These are phyloP conservation scores for Chirona hameri DNA, from an alignment of 2,888 invertebrate species.

Conservation along the genomic window DNA sequence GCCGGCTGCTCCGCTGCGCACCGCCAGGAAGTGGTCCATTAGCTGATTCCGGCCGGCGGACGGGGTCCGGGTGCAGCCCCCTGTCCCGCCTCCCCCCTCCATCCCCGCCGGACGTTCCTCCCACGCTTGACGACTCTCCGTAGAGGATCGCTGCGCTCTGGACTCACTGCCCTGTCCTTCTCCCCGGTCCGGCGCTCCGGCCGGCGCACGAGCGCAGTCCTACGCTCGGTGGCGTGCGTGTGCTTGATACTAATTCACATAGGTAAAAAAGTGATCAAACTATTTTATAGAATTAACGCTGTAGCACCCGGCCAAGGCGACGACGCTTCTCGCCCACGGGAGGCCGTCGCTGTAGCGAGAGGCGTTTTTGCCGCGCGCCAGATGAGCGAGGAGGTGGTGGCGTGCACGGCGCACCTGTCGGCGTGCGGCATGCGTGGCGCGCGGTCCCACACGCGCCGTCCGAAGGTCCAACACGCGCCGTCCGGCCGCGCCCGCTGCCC, in stretches of 20 bases:
- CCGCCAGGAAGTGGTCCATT: constrained; percentile 5
- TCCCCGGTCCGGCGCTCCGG: not conserved
- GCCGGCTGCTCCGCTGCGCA: not conserved
- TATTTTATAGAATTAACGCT: too few species aligned
- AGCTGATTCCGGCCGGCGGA: not conserved
- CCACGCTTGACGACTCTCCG: too few species aligned
- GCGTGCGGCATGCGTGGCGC: not conserved
- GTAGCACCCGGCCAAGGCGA: too few species aligned
- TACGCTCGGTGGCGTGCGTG: too few species aligned
- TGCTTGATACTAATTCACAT: too few species aligned
- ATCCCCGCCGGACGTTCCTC: too few species aligned
- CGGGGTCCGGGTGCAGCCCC: not conserved
- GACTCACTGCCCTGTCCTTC: too few species aligned
- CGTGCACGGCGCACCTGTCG: not conserved
- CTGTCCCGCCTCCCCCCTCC: not conserved
- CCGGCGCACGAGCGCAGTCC: not conserved
- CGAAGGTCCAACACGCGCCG: not conserved
- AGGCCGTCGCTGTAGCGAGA: too few species aligned
- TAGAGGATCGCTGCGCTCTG: too few species aligned
- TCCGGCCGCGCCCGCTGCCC: not conserved
- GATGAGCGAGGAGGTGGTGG: not conserved
- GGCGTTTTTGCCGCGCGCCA: not conserved
- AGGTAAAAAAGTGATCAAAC: too few species aligned
- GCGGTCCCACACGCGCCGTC: not conserved
- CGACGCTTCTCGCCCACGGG: too few species aligned